phyloP scores from a whole-genome alignment of 53 echinoderm and acorn worm genomes.

The Crossaster papposus region DNA sequence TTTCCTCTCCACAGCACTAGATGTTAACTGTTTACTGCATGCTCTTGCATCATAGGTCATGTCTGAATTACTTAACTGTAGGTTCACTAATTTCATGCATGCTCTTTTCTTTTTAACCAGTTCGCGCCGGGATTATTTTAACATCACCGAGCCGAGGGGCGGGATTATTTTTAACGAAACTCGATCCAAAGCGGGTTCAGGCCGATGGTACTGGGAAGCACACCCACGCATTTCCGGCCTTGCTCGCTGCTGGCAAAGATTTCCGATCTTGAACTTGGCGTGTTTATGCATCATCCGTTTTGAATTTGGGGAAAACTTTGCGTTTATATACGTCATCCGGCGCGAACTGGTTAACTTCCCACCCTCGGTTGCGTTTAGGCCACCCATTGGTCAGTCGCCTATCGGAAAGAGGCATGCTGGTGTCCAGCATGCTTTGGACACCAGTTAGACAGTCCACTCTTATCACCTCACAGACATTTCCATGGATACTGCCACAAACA shows the following conservation, averaged over 20 bases:
- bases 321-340: no score
- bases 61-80: background rate
- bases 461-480: conserved; percentile 41
- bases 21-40: background rate
- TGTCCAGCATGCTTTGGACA: conserved; percentile 49
- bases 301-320: no score
- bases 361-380: background rate
- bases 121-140: no score
- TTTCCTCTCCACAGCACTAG: background rate
- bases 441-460: conserved; percentile 24
- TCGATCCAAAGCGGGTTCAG: no score
- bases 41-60: background rate
- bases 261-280: no score
- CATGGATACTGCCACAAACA: conserved; percentile 5
- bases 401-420: conserved; percentile 13
- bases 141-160: no score
- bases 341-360: conserved; percentile 8
- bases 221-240: no score
- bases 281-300: no score
- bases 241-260: no score
- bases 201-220: no score
- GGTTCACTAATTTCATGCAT: conserved; percentile 12
- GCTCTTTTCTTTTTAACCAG: conserved; percentile 1
- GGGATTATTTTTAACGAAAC: no score
- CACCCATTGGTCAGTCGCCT: background rate